Evolutionary conservation across 2,888 invertebrate species (phyloP), one percentile per base, ranked within the genome.

Genomic region (Perizoma affinitatum): DNA sequence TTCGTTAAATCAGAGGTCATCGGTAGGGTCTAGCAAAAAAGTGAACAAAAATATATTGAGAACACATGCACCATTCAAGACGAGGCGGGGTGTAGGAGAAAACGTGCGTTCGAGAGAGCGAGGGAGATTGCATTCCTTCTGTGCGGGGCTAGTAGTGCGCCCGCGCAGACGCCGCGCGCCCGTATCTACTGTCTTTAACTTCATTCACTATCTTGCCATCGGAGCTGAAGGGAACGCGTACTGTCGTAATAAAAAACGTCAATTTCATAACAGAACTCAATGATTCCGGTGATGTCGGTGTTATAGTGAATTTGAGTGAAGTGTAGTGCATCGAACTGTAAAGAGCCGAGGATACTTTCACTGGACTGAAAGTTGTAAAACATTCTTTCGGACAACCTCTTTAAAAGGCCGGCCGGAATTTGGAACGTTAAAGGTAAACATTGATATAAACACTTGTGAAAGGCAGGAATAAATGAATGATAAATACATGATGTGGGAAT

Each of bases 311-410:
- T 76, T 76, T 62, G 64, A 75, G 69, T 78, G 79, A 66, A 73
- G 72, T 76, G 75, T 67, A 76, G 80, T 75, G 71, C 73, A 72
- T 69, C 78, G 82, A 84, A 83, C 63, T 68, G 64, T 67, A 76
- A 82, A 80, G 80, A 86, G 73, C 91, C 90, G 88, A 90, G 86
- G 85, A 86, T 86, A 91, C 91, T 92, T 92, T 92, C 91, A 92
- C 91, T 92, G 88, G 91, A 86, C 84, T 92, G 91, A 92, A 92
- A 92, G 91, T 92, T 84, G 78, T 80, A 80, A 79, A 86, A 86
- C 77, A 87, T 84, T 88, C 87, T 87, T 88, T 86, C 90, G 91
- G 90, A 86, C 71, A 78, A 83, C 86, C 88, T 88, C 90, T 84
- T 82, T 71, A 75, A 73, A 78, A 83, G 79, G 86, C 79, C 71